These are phyloP conservation scores for Caenorhabditis panamensis DNA, from an alignment of 2,888 invertebrate species.

Conservation along the genomic window DNA sequence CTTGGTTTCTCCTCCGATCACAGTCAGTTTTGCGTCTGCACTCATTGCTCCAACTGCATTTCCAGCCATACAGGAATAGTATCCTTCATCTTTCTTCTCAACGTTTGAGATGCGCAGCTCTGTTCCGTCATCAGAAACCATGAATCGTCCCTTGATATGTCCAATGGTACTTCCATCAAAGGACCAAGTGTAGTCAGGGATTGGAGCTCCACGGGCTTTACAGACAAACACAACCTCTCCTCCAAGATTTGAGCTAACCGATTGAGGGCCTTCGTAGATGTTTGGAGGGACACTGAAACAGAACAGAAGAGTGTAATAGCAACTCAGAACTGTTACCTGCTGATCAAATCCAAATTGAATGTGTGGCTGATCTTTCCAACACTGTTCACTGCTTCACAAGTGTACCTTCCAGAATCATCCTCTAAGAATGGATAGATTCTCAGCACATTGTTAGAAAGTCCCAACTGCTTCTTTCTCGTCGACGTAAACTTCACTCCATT, in stretches of 20 bases:
- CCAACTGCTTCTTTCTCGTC: slow-evolving; percentile 74
- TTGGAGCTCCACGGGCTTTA: slow-evolving; percentile 89
- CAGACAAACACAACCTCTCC: slow-evolving; percentile 87
- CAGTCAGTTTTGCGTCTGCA: slow-evolving; percentile 82
- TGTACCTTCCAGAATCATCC: slow-evolving; percentile 79
- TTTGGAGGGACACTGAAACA: slow-evolving; percentile 71
- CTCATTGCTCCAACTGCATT: slow-evolving; percentile 82
- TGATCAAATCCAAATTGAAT: slow-evolving; percentile 64
- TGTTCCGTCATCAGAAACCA: slow-evolving; percentile 80
- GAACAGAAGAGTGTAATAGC: neutral
- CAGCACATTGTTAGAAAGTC: slow-evolving; percentile 71
- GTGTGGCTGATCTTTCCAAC: slow-evolving; percentile 70
- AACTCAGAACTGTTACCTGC: neutral
- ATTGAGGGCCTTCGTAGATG: slow-evolving; percentile 74
- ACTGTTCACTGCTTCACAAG: slow-evolving; percentile 81
- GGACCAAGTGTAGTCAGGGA: slow-evolving; percentile 91
- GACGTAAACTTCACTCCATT: slow-evolving; percentile 64
- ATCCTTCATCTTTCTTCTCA: slow-evolving; percentile 75
- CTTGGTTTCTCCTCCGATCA: slow-evolving; percentile 73
- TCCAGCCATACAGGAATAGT: slow-evolving; percentile 80
- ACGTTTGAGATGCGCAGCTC: slow-evolving; percentile 75
- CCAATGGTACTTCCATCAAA: slow-evolving; percentile 85
- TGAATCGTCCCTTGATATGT: slow-evolving; percentile 77
- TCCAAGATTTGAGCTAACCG: slow-evolving; percentile 83
- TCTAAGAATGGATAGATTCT: slow-evolving; percentile 80